These are phyloP conservation scores for Abrostola triplasia DNA, from an alignment of 2,888 invertebrate genomes.

Conservation along the genomic window DNA sequence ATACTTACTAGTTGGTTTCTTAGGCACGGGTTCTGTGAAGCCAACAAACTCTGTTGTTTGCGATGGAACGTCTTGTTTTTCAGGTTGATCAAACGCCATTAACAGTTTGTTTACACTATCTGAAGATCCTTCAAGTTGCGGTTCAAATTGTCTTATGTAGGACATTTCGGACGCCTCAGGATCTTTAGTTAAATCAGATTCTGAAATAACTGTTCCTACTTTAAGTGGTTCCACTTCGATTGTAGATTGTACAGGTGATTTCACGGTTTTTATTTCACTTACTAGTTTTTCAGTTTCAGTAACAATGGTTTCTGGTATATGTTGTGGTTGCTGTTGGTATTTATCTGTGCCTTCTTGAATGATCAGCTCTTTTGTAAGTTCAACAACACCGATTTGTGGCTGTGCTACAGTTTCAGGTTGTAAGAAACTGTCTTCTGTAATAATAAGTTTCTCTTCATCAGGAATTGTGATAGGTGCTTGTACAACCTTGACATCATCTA, in stretches of 20 bases:
- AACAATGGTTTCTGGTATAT: conserved; percentile 12
- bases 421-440: conserved; percentile 42
- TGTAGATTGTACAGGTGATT: conserved; percentile 60
- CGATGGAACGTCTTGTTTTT: conserved; percentile 71
- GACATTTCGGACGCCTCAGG: conserved; percentile 65
- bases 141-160: conserved; percentile 70
- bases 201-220: conserved; percentile 66
- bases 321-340: conserved; percentile 23
- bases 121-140: conserved; percentile 62
- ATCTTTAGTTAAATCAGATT: conserved; percentile 59
- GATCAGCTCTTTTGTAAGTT: conserved; percentile 56
- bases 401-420: conserved; percentile 41
- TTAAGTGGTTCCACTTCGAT: conserved; percentile 66
- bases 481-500: conserved; percentile 5
- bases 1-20: conserved; percentile 57
- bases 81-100: conserved; percentile 66
- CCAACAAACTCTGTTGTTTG: conserved; percentile 54
- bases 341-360: conserved; percentile 51
- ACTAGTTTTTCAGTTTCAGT: conserved; percentile 39
- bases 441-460: conserved; percentile 28
- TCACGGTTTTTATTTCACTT: conserved; percentile 57
- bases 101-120: conserved; percentile 67
- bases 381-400: conserved; percentile 44
- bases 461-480: conserved; percentile 15
- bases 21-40: conserved; percentile 27